Conservation (phyloP, 2,888 invertebrate species). For the Noctua janthe region DNA sequence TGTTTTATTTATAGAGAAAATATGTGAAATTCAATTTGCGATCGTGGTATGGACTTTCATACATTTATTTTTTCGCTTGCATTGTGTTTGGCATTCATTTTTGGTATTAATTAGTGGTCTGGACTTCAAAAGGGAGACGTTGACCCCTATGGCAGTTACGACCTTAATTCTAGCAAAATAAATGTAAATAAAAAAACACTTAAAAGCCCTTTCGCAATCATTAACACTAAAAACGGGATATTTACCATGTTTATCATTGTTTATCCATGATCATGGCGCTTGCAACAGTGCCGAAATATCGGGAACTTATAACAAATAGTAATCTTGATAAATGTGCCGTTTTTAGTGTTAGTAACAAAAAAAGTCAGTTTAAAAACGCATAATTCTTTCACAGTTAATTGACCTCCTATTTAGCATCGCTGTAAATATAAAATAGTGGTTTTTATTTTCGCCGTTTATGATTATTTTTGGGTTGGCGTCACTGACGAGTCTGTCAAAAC, state of each 20-base stretch:
- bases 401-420: background rate
- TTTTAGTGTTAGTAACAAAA: too few relatives aligned
- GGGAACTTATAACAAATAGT: too few relatives aligned
- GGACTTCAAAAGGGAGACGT: background rate
- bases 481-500: background rate
- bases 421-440: background rate
- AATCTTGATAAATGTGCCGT: too few relatives aligned
- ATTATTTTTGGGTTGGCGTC: background rate
- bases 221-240: background rate
- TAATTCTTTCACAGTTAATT: background rate
- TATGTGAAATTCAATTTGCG: conserved; percentile 31
- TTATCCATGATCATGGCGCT: background rate
- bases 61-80: background rate
- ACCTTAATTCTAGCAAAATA: background rate
- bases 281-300: background rate
- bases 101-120: conserved; percentile 12
- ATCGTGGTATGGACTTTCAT: conserved; percentile 8
- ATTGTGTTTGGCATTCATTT: conserved; percentile 3
- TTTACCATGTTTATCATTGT: background rate
- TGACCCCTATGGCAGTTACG: background rate
- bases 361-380: background rate
- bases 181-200: too few relatives aligned
- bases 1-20: conserved; percentile 47
- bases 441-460: background rate
- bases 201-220: too few relatives aligned